Base-by-base conservation (phyloP, 2,888 invertebrate genomes). In the Pachycephus smyrnensis region DNA sequence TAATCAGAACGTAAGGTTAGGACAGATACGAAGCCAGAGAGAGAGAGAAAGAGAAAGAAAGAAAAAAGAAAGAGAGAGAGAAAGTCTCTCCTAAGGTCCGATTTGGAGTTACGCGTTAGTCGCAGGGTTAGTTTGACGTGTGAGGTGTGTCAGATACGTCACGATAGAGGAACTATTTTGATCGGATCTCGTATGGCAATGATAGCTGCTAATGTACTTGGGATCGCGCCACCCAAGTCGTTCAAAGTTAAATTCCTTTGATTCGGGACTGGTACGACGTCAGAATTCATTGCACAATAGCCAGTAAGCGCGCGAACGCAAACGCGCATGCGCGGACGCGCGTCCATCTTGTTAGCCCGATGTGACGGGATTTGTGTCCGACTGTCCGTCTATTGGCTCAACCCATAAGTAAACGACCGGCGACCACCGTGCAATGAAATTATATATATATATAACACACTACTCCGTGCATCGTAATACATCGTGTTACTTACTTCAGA, bases 81-180 rank as follows among this genome's bases (percentile, higher is more conserved):
- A 73, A 23, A 40, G 75, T n/a, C 40, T 40, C 23, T 11, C 6
- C 23, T 4, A 33, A 68, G 6, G 55, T 55, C 55, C 55, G 55
- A 55, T 55, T 55, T 23, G 55, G 55, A 55, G 55, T 55, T 55
- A 55, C 55, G 55, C 55, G 55, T 23, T 55, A 23, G 55, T 55
- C 55, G 55, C 55, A 23, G 55, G 55, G 55, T 55, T 23, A 55
- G 32, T 33, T 71, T 71, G 71, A 75, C 82, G 84, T 80, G 84
- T 83, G 83, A 84, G 79, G 79, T 78, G 82, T 85, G 87, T 86
- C 87, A 86, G 86, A 86, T 87, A 82, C 81, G 87, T 86, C 86
- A 79, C 81, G 87, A 87, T 87, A 86, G 81, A 78, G 82, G 74
- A 75, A 75, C 71, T 73, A 73, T 76, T 74, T 82, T 82, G 86